These are phyloP conservation scores for Semnopithecus entellus DNA, from an alignment of 2,113 vertebrate genomes.

Conservation along the genomic window DNA sequence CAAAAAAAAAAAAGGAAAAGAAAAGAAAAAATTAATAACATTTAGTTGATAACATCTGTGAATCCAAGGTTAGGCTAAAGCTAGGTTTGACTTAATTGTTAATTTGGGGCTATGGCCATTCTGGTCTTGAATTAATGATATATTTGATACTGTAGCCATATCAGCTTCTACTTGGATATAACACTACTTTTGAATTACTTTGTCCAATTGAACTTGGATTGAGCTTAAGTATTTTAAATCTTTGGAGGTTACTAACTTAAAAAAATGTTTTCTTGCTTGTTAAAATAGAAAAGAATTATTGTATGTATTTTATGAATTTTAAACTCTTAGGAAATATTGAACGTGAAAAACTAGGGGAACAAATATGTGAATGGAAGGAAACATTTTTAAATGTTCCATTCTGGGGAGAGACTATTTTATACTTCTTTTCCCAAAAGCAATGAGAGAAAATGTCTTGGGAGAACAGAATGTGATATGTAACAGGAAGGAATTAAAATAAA, in stretches of 20 bases:
- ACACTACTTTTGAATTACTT: neutral
- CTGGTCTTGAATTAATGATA: constrained; percentile 37
- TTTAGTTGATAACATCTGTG: constrained; percentile 9
- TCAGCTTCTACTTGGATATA: neutral
- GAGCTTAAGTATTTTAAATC: constrained; percentile 19
- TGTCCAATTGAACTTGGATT: neutral
- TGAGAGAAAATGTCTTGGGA: neutral
- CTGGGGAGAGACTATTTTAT: neutral
- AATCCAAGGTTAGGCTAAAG: neutral
- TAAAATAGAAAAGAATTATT: neutral
- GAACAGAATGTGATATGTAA: neutral
- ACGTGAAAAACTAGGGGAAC: neutral
- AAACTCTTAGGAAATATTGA: neutral
- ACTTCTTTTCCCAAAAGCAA: neutral
- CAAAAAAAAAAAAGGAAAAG: too few relatives aligned
- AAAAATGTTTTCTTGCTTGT: constrained; percentile 8
- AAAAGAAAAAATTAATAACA: neutral
- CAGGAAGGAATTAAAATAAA: constrained; percentile 22
- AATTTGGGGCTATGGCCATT: neutral
- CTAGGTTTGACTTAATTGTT: neutral
- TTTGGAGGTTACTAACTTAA: neutral
- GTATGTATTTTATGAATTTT: neutral
- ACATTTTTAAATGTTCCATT: neutral
- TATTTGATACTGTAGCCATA: neutral
- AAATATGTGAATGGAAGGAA: neutral